Base-by-base conservation (phyloP, 1,140 invertebrate species). In the Heterodera carotae region DNA sequence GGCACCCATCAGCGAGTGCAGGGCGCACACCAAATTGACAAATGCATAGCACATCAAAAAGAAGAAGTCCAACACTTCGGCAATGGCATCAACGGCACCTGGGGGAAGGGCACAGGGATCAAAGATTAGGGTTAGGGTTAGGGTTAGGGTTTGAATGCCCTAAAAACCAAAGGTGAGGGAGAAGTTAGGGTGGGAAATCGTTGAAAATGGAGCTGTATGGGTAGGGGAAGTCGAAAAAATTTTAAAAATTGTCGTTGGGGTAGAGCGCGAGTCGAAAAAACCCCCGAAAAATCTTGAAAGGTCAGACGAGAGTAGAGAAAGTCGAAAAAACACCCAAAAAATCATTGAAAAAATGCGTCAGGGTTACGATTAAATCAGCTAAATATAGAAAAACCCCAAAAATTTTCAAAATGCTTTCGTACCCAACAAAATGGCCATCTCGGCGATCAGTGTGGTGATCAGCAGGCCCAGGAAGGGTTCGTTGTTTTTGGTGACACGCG, bases 31-130 rank as follows among this genome's bases (percentile, higher is more conserved):
- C 74, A 99, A 91, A 88, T 99, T 99, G 0, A 99, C 96, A 89
- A 99, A 99, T 48, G 96, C 96, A 88, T 99, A 99, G 89, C 97
- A 99, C 96, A 99, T 98, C 60, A 99, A 91, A 91, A 99, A 98
- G 90, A 99, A 99, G 75, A 87, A 87, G 69, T 87, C 85, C 25
- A 87, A 67, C 31, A 87, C 84, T 78, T 85, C 85, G 29, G 85
- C 86, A 71, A 87, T 88, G 12, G 83, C 83, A 75, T 87, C 85
- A 0, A 92, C 87, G 77, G 89, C 91, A 60, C 91, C 72, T 73
- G 56, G 22, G 62, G 34, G 62, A 22, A 66, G 1, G 62, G 15
- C 0, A 0, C 5, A 18, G 48, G 48, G 48, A 12, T 6, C 39
- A 43, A 31, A 18, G 62, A n/a, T 22, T 10, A 66, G 1, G 29